Conservation (phyloP, 2,888 invertebrate genomes). For the Hirtodrosophila cameraria region DNA sequence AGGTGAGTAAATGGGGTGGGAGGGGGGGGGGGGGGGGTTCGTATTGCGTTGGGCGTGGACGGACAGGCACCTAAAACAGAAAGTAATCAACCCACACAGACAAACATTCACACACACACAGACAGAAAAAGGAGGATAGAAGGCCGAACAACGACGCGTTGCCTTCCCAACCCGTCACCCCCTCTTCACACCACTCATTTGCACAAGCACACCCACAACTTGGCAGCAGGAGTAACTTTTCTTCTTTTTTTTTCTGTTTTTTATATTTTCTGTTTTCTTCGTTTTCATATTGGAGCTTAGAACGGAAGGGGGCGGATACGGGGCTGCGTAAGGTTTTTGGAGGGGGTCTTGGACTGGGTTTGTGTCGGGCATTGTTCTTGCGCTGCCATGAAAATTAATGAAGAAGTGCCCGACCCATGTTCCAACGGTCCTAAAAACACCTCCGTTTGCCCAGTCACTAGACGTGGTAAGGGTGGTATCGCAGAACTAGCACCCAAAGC, state of each 20-base stretch:
- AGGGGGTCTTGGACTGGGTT: conserved; percentile 10
- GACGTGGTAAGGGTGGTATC: conserved; percentile 8
- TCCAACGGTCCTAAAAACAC: conserved; percentile 73
- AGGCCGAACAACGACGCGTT: conserved; percentile 25
- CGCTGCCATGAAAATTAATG: conserved; percentile 80
- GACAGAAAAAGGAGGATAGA: conserved; percentile 19
- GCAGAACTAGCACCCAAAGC: conserved; percentile 38
- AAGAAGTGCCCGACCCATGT: conserved; percentile 81
- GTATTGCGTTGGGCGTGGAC: conserved; percentile 41
- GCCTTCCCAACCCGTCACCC: conserved; percentile 1
- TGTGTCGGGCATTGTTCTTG: conserved; percentile 72
- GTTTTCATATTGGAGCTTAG: conserved; percentile 49
- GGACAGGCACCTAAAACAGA: conserved; percentile 76
- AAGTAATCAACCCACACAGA: conserved; percentile 77
- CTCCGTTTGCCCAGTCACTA: conserved; percentile 41
- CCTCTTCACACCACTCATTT: conserved; percentile 60
- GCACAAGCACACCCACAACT: conserved; percentile 79
- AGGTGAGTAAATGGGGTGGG: conserved; percentile 3
- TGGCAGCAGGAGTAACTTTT: conserved; percentile 73
- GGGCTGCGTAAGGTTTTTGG: conserved; percentile 1
- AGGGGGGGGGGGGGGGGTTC: conserved; percentile 4
- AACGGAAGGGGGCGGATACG: conserved; percentile 6
- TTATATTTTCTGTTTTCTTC: conserved; percentile 69
- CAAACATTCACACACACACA: conserved; percentile 25
- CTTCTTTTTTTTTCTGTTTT: conserved; percentile 37